Percentiles rank a stretch among this genome's conserved stretches.
phyloP scores from a whole-genome alignment of 2,888 invertebrate species.

The Synanthedon formicaeformis region DNA sequence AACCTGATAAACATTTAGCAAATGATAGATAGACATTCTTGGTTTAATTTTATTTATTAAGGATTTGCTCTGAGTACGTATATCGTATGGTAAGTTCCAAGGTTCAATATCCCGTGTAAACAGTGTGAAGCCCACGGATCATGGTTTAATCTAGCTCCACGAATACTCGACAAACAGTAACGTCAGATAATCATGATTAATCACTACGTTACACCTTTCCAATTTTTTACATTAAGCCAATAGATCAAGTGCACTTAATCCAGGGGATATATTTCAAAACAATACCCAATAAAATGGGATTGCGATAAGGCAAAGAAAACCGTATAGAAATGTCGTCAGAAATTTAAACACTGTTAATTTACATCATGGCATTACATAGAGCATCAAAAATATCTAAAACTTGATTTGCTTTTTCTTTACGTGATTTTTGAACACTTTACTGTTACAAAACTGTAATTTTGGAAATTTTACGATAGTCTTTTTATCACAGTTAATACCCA shows the following conservation, averaged over 20 bases:
- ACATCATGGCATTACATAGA: no score
- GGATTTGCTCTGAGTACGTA: neutral
- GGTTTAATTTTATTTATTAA: neutral
- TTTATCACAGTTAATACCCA: no score
- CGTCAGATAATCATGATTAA: constrained; percentile 57
- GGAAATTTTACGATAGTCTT: no score
- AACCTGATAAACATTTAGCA: no score
- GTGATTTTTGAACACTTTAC: no score
- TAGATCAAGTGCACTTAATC: neutral
- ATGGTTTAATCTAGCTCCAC: constrained; percentile 42
- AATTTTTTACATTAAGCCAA: neutral
- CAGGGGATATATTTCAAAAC: neutral
- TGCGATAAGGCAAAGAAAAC: no score
- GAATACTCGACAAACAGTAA: constrained; percentile 48
- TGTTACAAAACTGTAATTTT: no score
- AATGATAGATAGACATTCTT: no score
- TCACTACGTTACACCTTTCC: constrained; percentile 13
- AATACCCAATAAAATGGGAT: neutral
- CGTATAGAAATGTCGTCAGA: no score
- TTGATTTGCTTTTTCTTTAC: no score
- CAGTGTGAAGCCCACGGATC: constrained; percentile 24
- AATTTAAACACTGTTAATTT: no score
- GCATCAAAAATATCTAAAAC: no score
- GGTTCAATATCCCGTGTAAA: constrained; percentile 24
- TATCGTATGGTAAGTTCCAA: constrained; percentile 16